Conservation (phyloP, 2,888 invertebrate species). For the Macaria liturata region DNA sequence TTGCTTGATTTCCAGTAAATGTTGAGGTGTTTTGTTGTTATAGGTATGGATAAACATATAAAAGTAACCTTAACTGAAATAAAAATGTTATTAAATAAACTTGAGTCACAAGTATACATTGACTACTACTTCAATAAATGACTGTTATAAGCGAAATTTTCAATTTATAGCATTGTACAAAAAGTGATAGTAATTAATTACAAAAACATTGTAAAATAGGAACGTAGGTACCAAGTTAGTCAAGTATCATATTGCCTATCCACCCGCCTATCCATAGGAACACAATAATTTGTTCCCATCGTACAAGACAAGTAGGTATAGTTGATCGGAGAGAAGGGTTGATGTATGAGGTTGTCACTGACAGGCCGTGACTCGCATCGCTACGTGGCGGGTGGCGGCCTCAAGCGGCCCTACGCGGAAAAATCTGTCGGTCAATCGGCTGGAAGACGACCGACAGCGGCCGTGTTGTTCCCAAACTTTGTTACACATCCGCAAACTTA, state of each 20-base stretch:
- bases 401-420: slow-evolving; percentile 17
- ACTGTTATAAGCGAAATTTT: too few species aligned
- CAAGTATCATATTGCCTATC: slow-evolving; percentile 11
- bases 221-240: slow-evolving; percentile 1
- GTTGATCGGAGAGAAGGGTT: slow-evolving; percentile 58
- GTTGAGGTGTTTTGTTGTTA: too few species aligned
- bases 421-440: slow-evolving; percentile 34
- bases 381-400: slow-evolving; percentile 4
- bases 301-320: slow-evolving; percentile 43
- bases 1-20: too few species aligned
- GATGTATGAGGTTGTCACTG: slow-evolving; percentile 67
- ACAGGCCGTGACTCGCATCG: slow-evolving; percentile 65
- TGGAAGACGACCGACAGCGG: slow-evolving; percentile 22
- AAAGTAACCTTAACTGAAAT: too few species aligned
- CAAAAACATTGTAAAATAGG: not conserved
- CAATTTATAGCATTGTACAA: too few species aligned
- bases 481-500: slow-evolving; percentile 3
- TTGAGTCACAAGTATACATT: too few species aligned
- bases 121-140: too few species aligned
- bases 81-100: too few species aligned
- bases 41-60: too few species aligned
- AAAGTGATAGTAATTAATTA: too few species aligned
- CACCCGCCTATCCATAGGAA: slow-evolving; percentile 10
- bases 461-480: slow-evolving; percentile 31
- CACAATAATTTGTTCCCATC: slow-evolving; percentile 21